Evolutionary conservation across 1,140 invertebrate genomes (phyloP), one percentile per base, ranked within the genome.

Genomic region (Meloidogyne exigua): DNA sequence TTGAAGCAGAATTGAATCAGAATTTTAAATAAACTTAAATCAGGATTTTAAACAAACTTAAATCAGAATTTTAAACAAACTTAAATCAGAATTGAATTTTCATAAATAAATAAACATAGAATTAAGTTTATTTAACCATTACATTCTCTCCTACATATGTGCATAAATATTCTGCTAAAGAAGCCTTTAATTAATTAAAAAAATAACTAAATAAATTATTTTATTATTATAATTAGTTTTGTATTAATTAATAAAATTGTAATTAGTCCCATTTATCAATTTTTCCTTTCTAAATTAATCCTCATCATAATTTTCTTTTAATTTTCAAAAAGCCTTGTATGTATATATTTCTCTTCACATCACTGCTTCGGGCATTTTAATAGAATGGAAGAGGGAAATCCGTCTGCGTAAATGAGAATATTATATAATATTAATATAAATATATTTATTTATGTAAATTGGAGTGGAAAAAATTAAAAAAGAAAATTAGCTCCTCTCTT

Each of bases 391-490:
- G 65, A 72, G 57, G 71, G 71, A 72, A 72, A 72, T 72, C 49
- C 71, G 49, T 64, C 64, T 72, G 71, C 71, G 71, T 72, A 72
- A 72, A 72, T 72, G 71, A 64, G 65, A 72, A n/a, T 70, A 49
- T 49, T 49, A 49, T 49, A 18, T 49, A 49, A 49, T 39, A 39
- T 39, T 39, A 39, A 39, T 39, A 32, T 32, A 32, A 32, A 32
- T 44, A 49, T 72, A 64, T 65, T 64, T 44, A 72, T 66, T 72
- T 72, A 72, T 72, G 71, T 72, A 72, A 64, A 72, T 72, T 36
- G 25, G 71, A 18, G 44, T 49, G 44, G 44, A 49, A 49, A 49
- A 49, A 49, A 18, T 49, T 49, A 49, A 49, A 49, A 49, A 49
- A 49, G 15, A 49, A 49, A 64, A 72, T 64, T 64, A 72, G 49